phyloP scores from a whole-genome alignment of 2,888 invertebrate species.

The Epistrophe grossulariae region DNA sequence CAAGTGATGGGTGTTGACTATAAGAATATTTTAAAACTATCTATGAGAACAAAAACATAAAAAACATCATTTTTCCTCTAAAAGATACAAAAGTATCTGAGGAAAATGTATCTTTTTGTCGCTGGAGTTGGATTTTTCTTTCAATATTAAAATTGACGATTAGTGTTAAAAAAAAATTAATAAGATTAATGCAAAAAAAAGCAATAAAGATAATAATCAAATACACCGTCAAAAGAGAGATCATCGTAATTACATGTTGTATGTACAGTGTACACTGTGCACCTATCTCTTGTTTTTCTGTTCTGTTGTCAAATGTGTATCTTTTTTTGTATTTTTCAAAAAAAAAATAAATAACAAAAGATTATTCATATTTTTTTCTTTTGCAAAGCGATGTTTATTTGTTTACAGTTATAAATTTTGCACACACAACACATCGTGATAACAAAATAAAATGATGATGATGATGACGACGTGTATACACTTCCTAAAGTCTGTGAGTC shows the following conservation, averaged over 20 bases:
- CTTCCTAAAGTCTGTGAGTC: slow-evolving; percentile 36
- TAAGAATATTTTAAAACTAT: slow-evolving; percentile 29
- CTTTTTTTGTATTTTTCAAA: neutral
- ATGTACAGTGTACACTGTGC: no score
- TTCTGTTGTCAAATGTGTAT: slow-evolving; percentile 3
- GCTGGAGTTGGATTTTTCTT: slow-evolving; percentile 1
- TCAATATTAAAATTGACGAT: neutral
- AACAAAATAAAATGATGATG: slow-evolving; percentile 21
- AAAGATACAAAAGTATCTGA: slow-evolving; percentile 42
- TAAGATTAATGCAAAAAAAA: slow-evolving; percentile 35
- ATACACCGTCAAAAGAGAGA: slow-evolving; percentile 27
- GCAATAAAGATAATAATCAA: slow-evolving; percentile 1
- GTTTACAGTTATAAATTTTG: slow-evolving; percentile 71
- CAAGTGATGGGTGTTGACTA: neutral
- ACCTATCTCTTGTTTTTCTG: slow-evolving; percentile 16
- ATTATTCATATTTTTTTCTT: slow-evolving; percentile 50
- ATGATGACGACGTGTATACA: slow-evolving; percentile 35
- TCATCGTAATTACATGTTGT: slow-evolving; percentile 33
- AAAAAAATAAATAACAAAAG: slow-evolving; percentile 21
- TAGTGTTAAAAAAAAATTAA: neutral
- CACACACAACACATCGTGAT: slow-evolving; percentile 41
- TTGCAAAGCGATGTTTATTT: slow-evolving; percentile 27
- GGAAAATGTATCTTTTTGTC: slow-evolving; percentile 34
- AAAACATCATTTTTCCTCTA: slow-evolving; percentile 20
- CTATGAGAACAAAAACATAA: slow-evolving; percentile 19